Conservation (phyloP, 2,113 vertebrate species). For the Engystomops pustulosus region DNA sequence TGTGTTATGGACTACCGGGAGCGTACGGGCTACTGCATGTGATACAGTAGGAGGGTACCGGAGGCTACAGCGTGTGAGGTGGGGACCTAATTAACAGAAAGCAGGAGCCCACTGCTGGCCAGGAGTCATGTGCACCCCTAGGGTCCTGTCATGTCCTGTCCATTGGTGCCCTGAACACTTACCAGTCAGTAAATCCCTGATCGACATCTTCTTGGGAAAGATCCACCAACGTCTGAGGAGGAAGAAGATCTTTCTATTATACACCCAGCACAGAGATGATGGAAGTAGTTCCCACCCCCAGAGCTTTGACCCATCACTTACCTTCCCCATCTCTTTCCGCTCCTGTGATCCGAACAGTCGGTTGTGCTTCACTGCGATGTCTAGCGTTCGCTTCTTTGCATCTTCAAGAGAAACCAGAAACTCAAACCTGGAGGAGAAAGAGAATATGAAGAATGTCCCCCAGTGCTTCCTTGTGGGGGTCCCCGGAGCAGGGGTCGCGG, state of each 20-base stretch:
- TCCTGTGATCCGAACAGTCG: conserved; percentile 83
- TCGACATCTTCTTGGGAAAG: conserved; percentile 82
- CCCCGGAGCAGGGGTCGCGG: too few species aligned
- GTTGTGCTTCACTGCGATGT: conserved; percentile 91
- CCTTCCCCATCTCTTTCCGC: conserved; percentile 90
- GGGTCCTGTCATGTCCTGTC: too few species aligned
- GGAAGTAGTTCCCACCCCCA: neutral
- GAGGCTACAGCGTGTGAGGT: too few species aligned
- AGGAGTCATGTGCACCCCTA: too few species aligned
- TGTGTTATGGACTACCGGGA: too few species aligned
- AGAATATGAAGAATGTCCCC: neutral
- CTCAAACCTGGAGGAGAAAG: conserved; percentile 80
- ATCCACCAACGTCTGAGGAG: conserved; percentile 81
- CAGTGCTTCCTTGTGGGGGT: too few species aligned
- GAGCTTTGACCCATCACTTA: conserved; percentile 64
- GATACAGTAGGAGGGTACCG: too few species aligned
- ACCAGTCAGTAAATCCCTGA: conserved; percentile 87
- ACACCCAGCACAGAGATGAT: neutral
- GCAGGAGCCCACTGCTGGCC: too few species aligned
- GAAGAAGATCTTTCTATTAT: neutral
- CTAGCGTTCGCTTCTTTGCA: conserved; percentile 81
- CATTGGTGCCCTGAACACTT: conserved; percentile 12
- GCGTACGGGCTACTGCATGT: too few species aligned
- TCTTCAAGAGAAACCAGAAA: conserved; percentile 84
- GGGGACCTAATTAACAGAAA: too few species aligned